phyloP scores from a whole-genome alignment of 64 coral and sea anemone genomes.

The Stichodactyla helianthus region DNA sequence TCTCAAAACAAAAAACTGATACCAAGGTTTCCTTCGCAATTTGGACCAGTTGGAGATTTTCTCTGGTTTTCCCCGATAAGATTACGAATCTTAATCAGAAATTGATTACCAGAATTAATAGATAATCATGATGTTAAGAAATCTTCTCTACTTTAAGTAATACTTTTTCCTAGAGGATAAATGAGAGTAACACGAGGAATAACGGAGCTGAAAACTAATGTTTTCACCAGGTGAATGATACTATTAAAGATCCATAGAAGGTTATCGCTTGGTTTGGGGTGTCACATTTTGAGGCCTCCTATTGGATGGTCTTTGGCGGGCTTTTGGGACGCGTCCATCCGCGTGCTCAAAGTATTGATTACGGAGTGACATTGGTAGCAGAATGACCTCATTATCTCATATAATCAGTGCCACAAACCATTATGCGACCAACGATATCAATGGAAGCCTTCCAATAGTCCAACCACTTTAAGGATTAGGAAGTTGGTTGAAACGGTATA shows the following conservation, averaged over 20 bases:
- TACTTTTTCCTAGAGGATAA: background rate
- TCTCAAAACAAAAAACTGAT: background rate
- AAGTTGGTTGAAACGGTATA: background rate
- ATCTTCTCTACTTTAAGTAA: background rate
- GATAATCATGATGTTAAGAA: background rate
- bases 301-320: conserved; percentile 17
- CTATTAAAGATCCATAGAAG: background rate
- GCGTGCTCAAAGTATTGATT: background rate
- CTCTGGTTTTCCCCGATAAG: background rate
- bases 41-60: conserved; percentile 12
- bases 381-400: background rate
- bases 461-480: background rate
- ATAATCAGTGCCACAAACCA: background rate
- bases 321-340: conserved; percentile 9
- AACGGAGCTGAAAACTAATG: background rate
- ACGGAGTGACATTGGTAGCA: background rate
- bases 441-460: background rate
- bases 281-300: background rate
- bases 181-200: too few relatives aligned
- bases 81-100: background rate
- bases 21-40: background rate
- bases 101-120: conserved; percentile 1
- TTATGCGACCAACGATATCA: background rate
- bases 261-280: background rate
- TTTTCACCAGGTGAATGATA: background rate